A percentile compares a stretch with the other conserved stretches of the same genome.
Conservation (phyloP, 64 coral and sea anemone species). For the Catalaphyllia jardinei region DNA sequence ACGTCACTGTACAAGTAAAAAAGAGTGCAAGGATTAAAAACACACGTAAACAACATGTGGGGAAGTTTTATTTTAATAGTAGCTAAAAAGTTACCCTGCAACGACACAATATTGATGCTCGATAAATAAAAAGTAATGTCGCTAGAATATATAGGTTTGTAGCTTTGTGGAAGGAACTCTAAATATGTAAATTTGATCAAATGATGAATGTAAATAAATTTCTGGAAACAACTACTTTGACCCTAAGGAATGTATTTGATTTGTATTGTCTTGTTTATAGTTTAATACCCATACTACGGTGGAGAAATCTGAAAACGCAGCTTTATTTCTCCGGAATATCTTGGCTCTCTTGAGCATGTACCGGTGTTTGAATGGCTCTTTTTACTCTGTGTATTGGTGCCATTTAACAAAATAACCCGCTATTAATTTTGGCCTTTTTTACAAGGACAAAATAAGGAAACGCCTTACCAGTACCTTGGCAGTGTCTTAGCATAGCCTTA, state of each 20-base stretch:
- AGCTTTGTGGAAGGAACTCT: background rate
- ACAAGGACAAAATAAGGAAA: no score
- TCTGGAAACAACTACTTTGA: slow-evolving; percentile 29
- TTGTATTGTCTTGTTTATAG: background rate
- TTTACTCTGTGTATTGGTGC: no score
- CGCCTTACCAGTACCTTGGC: no score
- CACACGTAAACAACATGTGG: background rate
- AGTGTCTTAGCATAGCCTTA: no score
- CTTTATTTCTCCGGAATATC: no score
- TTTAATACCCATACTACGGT: no score
- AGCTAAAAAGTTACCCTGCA: background rate
- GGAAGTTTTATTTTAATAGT: background rate
- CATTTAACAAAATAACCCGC: no score
- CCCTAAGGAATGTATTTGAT: background rate
- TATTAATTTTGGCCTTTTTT: no score
- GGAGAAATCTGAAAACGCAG: no score
- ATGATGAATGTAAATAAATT: slow-evolving; percentile 49
- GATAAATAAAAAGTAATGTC: background rate
- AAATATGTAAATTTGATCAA: slow-evolving; percentile 44
- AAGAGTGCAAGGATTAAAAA: slow-evolving; percentile 12
- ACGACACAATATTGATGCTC: background rate
- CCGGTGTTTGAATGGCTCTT: no score
- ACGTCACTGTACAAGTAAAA: slow-evolving; percentile 20
- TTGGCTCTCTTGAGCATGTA: no score
- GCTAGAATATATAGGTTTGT: background rate